Evolutionary conservation across 2,888 invertebrate genomes (phyloP).

Genomic region (Acronicta psi): DNA sequence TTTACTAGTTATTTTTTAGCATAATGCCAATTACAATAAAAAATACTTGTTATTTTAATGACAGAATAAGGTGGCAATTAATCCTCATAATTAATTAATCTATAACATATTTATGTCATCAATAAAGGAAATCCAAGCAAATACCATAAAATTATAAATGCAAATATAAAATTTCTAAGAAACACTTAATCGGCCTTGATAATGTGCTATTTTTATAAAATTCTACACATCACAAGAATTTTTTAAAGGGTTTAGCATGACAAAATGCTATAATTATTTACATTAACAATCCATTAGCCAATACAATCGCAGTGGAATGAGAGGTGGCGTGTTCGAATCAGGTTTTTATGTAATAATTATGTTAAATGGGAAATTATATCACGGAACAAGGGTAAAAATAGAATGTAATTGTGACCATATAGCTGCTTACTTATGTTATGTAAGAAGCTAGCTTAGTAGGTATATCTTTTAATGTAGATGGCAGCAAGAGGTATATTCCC

Average conservation of each 20-base stretch:
- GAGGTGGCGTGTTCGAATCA: conserved; percentile 12
- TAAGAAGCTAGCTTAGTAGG: too few species aligned
- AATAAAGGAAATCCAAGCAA: not conserved
- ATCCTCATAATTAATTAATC: too few species aligned
- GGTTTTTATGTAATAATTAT: conserved; percentile 10
- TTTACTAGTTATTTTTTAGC: too few species aligned
- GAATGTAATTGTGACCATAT: not conserved
- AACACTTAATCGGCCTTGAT: too few species aligned
- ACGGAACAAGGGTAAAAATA: not conserved
- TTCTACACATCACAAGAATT: not conserved
- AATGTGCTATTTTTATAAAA: not conserved
- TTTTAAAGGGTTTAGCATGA: not conserved
- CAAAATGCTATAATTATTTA: not conserved
- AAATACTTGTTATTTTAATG: too few species aligned
- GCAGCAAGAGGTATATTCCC: too few species aligned
- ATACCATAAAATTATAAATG: conserved; percentile 4
- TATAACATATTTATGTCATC: too few species aligned
- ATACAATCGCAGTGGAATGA: conserved; percentile 12
- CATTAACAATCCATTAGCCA: not conserved
- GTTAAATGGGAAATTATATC: conserved; percentile 1
- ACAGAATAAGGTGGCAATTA: too few species aligned
- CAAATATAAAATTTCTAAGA: too few species aligned
- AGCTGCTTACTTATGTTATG: too few species aligned
- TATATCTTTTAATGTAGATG: too few species aligned
- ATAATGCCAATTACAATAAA: too few species aligned